phyloP scores from a whole-genome alignment of 2,888 invertebrate genomes.

The Lamellibrachia satsuma region DNA sequence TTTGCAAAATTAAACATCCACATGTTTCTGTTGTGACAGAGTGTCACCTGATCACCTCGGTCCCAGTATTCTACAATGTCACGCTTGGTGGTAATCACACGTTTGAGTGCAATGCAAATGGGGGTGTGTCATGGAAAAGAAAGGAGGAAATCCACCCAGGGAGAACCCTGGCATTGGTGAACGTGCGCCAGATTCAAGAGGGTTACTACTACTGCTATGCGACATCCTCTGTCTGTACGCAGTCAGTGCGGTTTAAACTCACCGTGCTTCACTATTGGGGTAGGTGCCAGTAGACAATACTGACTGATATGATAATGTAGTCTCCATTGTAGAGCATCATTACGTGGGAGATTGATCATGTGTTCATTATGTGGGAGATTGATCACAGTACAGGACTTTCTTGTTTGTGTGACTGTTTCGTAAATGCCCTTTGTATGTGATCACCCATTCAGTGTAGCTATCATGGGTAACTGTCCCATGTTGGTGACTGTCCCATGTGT shows the following conservation, averaged over 20 bases:
- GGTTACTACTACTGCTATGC: not conserved
- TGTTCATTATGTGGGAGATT: too few relatives aligned
- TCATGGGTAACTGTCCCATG: too few relatives aligned
- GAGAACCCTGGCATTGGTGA: not conserved
- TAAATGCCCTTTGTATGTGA: too few relatives aligned
- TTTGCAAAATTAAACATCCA: too few relatives aligned
- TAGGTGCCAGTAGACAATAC: not conserved
- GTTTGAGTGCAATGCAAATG: not conserved
- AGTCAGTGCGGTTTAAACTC: not conserved
- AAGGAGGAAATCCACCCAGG: not conserved
- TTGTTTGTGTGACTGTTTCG: too few relatives aligned
- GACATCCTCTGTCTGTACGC: not conserved
- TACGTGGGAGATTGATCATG: too few relatives aligned
- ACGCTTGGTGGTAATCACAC: not conserved
- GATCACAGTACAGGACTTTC: too few relatives aligned
- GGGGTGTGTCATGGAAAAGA: not conserved
- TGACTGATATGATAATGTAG: too few relatives aligned
- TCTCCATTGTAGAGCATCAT: too few relatives aligned
- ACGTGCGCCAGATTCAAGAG: not conserved
- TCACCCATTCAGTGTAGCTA: too few relatives aligned
- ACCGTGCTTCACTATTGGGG: not conserved
- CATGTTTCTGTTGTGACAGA: not conserved
- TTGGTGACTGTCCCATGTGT: too few relatives aligned
- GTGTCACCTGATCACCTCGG: not conserved
- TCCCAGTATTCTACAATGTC: not conserved